Conservation (phyloP, 2,888 invertebrate species). For the Psylliodes chrysocephalus region DNA sequence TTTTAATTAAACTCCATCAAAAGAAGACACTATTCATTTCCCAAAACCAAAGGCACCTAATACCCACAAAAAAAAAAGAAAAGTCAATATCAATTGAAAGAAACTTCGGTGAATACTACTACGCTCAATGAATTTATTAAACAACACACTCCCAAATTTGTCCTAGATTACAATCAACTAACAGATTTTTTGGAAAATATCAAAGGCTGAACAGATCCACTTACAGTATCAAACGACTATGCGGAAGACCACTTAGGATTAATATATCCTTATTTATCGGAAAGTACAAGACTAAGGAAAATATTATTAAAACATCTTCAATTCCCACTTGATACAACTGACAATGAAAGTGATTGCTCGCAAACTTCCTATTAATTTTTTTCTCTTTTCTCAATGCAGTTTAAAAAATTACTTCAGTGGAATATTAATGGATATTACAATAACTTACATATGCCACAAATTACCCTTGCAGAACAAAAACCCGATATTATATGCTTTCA, state of each 20-base stretch:
- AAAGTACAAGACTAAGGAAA: neutral
- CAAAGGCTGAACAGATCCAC: neutral
- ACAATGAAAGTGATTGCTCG: no score
- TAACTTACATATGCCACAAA: conserved; percentile 5
- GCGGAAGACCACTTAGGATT: neutral
- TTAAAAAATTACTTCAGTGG: conserved; percentile 11
- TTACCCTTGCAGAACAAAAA: neutral
- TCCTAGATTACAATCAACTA: neutral
- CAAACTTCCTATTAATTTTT: neutral
- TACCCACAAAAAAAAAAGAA: no score
- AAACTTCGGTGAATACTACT: no score
- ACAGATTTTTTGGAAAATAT: neutral
- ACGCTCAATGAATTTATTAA: neutral
- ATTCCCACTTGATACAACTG: neutral
- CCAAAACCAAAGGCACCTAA: no score
- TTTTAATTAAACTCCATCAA: no score
- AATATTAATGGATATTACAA: conserved; percentile 8
- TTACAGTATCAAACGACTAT: neutral
- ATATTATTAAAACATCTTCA: neutral
- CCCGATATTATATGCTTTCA: conserved; percentile 4
- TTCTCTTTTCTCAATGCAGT: neutral
- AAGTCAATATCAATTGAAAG: no score
- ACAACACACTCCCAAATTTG: neutral
- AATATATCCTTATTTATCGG: no score
- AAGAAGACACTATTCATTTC: no score